Base-by-base conservation (phyloP, 2,797 vertebrate species). In the Ptychobarbus kaznakovi region DNA sequence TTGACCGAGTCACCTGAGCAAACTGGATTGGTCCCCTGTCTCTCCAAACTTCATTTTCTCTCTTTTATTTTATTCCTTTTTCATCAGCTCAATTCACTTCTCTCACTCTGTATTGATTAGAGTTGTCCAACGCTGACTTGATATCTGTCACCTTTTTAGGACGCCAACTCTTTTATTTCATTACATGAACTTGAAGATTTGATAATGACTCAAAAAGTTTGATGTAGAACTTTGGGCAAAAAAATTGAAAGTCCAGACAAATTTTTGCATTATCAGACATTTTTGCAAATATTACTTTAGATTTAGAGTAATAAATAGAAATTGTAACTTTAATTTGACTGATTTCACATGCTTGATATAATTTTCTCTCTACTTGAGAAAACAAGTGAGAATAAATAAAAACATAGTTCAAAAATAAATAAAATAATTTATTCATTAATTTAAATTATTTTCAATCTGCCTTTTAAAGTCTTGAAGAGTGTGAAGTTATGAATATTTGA, bases 21-120 rank as follows among this genome's bases (percentile, higher is more conserved):
- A 87, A 85, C 88, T 78, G 40, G 90, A 91, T 91, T 85, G 76
- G 81, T 91, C 89, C 87, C 85, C 85, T 89, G 89, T 89, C 89
- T 87, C 87, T 53, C 79, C 86, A 88, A 90, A 92, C 86, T 92
- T 80, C 25, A 82, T 66, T 90, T 88, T 86, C 75, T 80, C 90
- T 87, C 83, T 76, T 78, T 89, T 87, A 88, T 87, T 58, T 44
- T 86, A 78, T 72, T 88, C 75, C 86, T 70, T 65, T 89, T 86
- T 83, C 89, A 80, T 86, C 32, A 76, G 20, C 63, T 88, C 20
- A n/a, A 56, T 42, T 82, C 72, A 77, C 73, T 83, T 56, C 32
- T 40, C 74, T 68, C 73, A 76, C 73, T 78, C 38, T 82, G 80
- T 86, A 92, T 92, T 73, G 90, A 93, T 93, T 82, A 70, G 81